These are phyloP conservation scores for Macropus fuliginosus DNA, from an alignment of 2,797 vertebrate genomes.

Conservation along the genomic window DNA sequence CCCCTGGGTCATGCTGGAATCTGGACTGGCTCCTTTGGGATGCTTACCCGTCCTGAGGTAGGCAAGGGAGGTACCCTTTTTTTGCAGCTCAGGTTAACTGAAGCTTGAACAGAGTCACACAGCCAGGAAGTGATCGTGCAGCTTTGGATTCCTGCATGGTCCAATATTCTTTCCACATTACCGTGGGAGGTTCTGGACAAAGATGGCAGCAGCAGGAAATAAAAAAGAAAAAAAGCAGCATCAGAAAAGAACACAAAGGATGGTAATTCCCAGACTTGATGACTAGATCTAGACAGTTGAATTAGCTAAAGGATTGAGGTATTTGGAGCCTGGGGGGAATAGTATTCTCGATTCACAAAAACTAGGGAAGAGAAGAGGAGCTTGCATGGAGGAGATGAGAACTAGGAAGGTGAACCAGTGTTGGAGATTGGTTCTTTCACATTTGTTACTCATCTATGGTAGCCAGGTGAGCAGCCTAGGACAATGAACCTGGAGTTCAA, in stretches of 20 bases:
- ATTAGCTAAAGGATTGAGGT: not conserved
- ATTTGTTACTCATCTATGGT: not conserved
- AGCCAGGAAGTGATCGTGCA: not conserved
- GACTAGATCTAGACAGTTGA: not conserved
- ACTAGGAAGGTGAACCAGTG: not conserved
- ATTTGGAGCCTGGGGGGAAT: not conserved
- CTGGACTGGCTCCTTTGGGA: not conserved
- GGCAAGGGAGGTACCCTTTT: not conserved
- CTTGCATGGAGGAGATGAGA: not conserved
- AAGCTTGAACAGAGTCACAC: not conserved
- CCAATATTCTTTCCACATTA: not conserved
- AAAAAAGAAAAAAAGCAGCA: not conserved
- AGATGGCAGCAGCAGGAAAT: not conserved
- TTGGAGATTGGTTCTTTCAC: not conserved
- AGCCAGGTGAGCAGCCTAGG: not conserved
- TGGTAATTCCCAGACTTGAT: not conserved
- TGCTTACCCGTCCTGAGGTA: not conserved
- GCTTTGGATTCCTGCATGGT: not conserved
- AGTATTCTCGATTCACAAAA: not conserved
- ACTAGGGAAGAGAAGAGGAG: not conserved
- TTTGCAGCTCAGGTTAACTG: not conserved
- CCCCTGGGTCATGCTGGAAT: not conserved
- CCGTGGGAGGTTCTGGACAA: not conserved
- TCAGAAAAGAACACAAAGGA: not conserved
- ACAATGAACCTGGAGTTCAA: not conserved